phyloP scores from a whole-genome alignment of 2,797 vertebrate species.

The Premnoplex brunnescens region DNA sequence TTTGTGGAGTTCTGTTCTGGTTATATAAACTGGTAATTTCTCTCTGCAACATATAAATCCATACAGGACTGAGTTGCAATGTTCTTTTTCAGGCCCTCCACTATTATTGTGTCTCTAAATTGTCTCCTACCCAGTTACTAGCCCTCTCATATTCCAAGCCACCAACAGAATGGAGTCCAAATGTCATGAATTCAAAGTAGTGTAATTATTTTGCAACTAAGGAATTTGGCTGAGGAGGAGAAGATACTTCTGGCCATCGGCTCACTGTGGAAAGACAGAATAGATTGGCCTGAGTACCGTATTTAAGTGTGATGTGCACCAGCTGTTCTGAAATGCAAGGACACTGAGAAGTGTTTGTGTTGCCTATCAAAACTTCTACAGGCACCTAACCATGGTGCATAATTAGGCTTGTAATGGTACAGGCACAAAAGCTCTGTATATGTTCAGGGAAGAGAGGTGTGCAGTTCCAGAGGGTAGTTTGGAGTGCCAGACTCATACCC shows the following conservation, averaged over 20 bases:
- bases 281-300: background rate
- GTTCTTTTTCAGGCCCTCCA: background rate
- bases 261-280: background rate
- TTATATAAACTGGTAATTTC: background rate
- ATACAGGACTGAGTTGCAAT: background rate
- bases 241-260: background rate
- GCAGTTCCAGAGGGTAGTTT: background rate
- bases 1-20: background rate
- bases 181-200: background rate
- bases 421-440: background rate
- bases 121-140: background rate
- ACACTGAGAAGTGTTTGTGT: background rate
- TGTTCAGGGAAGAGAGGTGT: background rate
- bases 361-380: background rate
- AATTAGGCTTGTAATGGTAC: background rate
- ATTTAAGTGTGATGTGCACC: background rate
- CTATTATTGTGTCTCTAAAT: background rate
- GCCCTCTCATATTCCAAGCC: background rate
- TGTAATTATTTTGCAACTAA: background rate
- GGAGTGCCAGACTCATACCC: background rate
- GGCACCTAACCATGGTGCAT: background rate
- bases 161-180: background rate
- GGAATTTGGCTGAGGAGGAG: background rate
- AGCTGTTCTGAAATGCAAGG: background rate
- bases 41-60: background rate